Percentiles rank a stretch among this genome's conserved stretches.
Evolutionary conservation across 2,113 vertebrate genomes (phyloP).

Genomic region (Clarias gariepinus): DNA sequence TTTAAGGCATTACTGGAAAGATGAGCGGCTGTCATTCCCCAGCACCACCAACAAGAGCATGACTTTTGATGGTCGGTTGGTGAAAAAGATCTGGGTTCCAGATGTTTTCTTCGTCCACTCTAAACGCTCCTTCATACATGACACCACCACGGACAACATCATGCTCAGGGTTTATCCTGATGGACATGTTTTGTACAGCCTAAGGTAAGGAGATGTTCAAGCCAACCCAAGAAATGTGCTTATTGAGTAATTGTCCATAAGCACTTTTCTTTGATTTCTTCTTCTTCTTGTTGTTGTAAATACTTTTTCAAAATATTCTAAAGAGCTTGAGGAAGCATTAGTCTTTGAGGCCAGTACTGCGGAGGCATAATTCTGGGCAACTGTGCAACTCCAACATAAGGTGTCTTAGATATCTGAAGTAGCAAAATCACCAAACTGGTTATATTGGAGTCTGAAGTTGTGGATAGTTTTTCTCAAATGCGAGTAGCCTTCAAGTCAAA

Average conservation of each 20-base stretch:
- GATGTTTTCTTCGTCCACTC: constrained; percentile 97
- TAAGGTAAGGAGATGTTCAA: constrained; percentile 78
- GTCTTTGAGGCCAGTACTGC: background rate
- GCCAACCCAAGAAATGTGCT: background rate
- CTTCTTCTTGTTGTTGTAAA: no score
- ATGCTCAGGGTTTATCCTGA: constrained; percentile 94
- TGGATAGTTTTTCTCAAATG: no score
- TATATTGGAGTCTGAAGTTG: background rate
- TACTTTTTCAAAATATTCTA: background rate
- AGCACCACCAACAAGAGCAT: constrained; percentile 93
- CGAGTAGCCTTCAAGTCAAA: no score
- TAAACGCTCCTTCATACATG: constrained; percentile 91
- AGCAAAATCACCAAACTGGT: background rate
- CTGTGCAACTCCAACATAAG: background rate
- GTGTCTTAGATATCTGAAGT: background rate
- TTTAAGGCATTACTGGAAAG: constrained; percentile 95
- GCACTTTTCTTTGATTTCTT: no score
- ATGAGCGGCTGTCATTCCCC: constrained; percentile 86
- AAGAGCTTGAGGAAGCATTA: no score
- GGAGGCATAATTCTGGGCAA: background rate
- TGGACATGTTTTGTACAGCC: constrained; percentile 92
- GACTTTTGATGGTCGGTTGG: constrained; percentile 91
- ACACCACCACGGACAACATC: constrained; percentile 94
- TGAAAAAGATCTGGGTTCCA: constrained; percentile 96
- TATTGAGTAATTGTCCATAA: background rate